phyloP scores from a whole-genome alignment of 2,797 vertebrate genomes.

The Cacajao melanocephalus region DNA sequence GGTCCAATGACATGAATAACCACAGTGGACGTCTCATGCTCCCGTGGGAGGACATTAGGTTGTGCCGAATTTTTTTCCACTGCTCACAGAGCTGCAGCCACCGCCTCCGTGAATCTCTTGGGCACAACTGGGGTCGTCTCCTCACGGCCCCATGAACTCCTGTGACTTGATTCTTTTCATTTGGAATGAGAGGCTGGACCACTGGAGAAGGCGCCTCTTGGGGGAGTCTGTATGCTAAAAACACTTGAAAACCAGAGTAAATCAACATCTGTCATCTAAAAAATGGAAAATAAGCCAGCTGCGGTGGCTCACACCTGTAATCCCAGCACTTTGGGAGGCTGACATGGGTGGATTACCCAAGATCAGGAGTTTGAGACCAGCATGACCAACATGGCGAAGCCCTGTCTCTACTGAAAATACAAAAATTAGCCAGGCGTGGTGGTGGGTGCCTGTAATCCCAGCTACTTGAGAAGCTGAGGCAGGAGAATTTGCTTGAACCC shows the following conservation, averaged over 20 bases:
- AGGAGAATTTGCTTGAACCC: neutral
- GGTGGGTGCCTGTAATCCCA: neutral
- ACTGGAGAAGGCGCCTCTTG: fast-evolving
- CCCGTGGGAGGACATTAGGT: neutral
- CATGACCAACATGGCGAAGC: too few species aligned
- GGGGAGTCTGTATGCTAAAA: neutral
- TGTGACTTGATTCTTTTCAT: neutral
- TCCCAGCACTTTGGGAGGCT: too few species aligned
- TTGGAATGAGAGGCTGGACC: neutral
- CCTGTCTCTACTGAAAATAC: too few species aligned
- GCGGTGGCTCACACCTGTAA: too few species aligned
- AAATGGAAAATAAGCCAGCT: neutral
- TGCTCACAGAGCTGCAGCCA: neutral
- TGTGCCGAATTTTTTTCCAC: neutral
- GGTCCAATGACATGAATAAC: fast-evolving
- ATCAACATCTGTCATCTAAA: neutral
- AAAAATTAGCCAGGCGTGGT: too few species aligned
- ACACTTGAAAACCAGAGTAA: neutral
- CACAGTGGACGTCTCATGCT: fast-evolving
- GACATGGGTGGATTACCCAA: too few species aligned
- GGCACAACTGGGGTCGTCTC: fast-evolving
- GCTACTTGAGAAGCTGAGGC: neutral
- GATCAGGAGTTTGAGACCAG: too few species aligned
- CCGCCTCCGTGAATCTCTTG: neutral
- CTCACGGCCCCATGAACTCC: neutral